Conservation (phyloP, 2,888 invertebrate genomes). For the Thereva nobilitata region DNA sequence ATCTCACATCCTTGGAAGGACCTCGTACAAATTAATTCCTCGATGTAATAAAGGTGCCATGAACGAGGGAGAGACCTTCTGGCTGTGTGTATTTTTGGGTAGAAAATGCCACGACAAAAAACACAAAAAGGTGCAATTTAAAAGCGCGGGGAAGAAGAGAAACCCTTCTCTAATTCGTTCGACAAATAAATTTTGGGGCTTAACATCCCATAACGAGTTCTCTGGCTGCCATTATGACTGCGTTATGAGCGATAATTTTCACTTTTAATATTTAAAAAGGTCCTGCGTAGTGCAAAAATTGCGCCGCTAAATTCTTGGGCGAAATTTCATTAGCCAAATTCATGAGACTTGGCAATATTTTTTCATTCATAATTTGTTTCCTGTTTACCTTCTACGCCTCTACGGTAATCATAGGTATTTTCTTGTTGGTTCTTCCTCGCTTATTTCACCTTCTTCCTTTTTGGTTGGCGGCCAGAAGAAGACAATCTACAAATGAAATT, state of each 20-base stretch:
- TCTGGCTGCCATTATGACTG: conserved; percentile 32
- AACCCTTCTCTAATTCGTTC: conserved; percentile 33
- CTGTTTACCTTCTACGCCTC: neutral
- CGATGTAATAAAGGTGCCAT: conserved; percentile 17
- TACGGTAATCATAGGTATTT: neutral
- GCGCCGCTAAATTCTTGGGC: conserved; percentile 15
- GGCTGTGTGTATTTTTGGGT: conserved; percentile 5
- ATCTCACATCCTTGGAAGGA: neutral
- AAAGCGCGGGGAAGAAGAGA: neutral
- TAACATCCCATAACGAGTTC: conserved; percentile 34
- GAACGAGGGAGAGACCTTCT: conserved; percentile 1
- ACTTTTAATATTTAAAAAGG: conserved; percentile 32
- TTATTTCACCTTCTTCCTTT: neutral
- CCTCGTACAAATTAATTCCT: conserved; percentile 33
- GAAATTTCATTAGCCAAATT: conserved; percentile 34
- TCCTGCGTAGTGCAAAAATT: neutral
- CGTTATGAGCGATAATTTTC: conserved; percentile 35
- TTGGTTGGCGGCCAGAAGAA: too few species aligned
- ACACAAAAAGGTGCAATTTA: conserved; percentile 28
- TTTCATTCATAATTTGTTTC: conserved; percentile 3
- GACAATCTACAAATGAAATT: too few species aligned
- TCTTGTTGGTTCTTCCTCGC: neutral
- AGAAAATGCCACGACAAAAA: conserved; percentile 12
- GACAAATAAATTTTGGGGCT: conserved; percentile 32
- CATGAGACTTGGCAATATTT: conserved; percentile 25